Conservation (phyloP, 2,113 vertebrate genomes). For the Gnathonemus echidnorhynchus region DNA sequence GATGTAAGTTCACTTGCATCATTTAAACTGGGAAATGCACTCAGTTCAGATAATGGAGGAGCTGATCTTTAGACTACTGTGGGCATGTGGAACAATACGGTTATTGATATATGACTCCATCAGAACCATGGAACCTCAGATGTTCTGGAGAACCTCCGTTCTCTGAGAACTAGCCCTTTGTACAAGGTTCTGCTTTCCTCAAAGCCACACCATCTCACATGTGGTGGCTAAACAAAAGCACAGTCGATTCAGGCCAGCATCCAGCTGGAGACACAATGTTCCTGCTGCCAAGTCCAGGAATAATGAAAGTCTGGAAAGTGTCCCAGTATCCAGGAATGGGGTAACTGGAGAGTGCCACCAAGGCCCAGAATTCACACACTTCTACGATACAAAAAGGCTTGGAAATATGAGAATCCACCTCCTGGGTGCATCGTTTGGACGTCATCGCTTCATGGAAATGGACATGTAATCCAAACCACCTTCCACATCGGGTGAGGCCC, state of each 20-base stretch:
- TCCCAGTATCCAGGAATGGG: not conserved
- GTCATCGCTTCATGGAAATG: not conserved
- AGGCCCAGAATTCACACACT: not conserved
- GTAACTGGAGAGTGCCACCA: not conserved
- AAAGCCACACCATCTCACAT: not conserved
- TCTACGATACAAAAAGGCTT: not conserved
- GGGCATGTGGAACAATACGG: not conserved
- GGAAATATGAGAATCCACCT: not conserved
- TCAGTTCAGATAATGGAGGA: not conserved
- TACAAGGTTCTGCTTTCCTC: not conserved
- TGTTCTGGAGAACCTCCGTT: not conserved
- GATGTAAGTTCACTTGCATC: not conserved
- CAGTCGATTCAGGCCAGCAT: not conserved
- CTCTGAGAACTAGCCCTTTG: not conserved
- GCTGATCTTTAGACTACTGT: not conserved
- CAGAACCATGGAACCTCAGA: not conserved
- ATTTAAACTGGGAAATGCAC: not conserved
- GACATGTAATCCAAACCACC: not conserved
- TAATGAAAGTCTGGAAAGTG: not conserved
- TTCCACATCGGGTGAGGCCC: not conserved
- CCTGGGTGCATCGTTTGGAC: not conserved
- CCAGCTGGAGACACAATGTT: not conserved
- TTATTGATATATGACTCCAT: not conserved
- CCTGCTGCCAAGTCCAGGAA: not conserved
- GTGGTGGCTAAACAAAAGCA: not conserved